Base-by-base conservation (phyloP, 2,888 invertebrate species). In the Rambutsinella grinnellia region DNA sequence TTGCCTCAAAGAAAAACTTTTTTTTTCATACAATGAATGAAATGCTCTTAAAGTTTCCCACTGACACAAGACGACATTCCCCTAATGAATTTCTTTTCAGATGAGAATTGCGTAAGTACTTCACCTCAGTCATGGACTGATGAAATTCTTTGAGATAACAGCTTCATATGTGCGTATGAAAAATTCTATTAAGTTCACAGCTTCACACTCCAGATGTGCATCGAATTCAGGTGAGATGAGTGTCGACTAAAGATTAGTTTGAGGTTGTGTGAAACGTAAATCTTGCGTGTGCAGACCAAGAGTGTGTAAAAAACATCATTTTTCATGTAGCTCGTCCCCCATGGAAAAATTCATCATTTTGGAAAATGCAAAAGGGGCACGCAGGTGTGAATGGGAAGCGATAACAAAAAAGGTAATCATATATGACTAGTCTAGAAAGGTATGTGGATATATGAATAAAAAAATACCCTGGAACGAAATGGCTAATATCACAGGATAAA, bases 311-410 rank as follows among this genome's bases (percentile, higher is more conserved):
- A 63, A 67, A 68, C 74, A 79, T 80, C 79, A 80, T 81, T 81
- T 81, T 80, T 79, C 81, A 81, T 78, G 58, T 51, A 47, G 66
- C 60, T 68, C 72, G 76, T 81, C 79, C 77, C 81, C 76, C 76
- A 53, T 76, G 79, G 79, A 79, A 72, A 78, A 80, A 81, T 81
- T 80, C 80, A 81, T 81, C 81, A 81, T 81, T 81, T 80, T 80
- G 60, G 51, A 23, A 44, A 56, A 44, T 17, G 21, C 21, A 58
- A 44, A 13, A 28, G 49, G 24, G 58, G 67, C 57, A 49, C 68
- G 68, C 78, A 72, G 72, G 72, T 78, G 78, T 65, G 76, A 36
- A n/a, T n/a, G n/a, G n/a, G n/a, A n/a, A n/a, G n/a, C n/a, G n/a
- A n/a, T n/a, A n/a, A n/a, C n/a, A n/a, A n/a, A n/a, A n/a, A n/a